Evolutionary conservation across 2,888 invertebrate species (phyloP).

Genomic region (Charanyca ferruginea): DNA sequence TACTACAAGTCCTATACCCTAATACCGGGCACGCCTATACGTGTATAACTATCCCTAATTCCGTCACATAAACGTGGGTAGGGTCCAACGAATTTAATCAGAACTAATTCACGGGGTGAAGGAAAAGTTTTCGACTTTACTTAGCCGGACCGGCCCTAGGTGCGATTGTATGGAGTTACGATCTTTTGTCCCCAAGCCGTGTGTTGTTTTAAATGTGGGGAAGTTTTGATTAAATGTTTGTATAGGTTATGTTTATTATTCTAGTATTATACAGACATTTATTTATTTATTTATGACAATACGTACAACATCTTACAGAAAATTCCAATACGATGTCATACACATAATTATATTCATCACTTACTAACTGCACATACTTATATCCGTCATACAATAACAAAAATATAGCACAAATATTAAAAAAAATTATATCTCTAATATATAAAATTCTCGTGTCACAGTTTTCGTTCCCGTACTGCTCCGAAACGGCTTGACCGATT

Average conservation of each 20-base stretch:
- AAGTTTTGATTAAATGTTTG: slow-evolving; percentile 49
- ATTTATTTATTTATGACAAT: no score
- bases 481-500: no score
- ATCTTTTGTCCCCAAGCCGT: slow-evolving; percentile 31
- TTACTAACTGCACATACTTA: no score
- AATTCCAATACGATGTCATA: no score
- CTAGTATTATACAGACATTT: neutral
- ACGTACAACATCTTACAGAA: no score
- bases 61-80: slow-evolving; percentile 48
- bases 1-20: slow-evolving; percentile 51
- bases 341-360: no score
- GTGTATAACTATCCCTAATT: slow-evolving; percentile 43
- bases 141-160: slow-evolving; percentile 27
- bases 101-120: slow-evolving; percentile 64
- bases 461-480: no score
- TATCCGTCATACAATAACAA: no score
- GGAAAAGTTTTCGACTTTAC: slow-evolving; percentile 55
- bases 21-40: slow-evolving; percentile 35
- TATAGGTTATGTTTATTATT: slow-evolving; percentile 23
- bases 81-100: slow-evolving; percentile 66
- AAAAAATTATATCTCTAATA: no score
- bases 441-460: no score
- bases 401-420: no score
- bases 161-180: slow-evolving; percentile 39
- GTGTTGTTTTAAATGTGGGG: slow-evolving; percentile 40